Evolutionary conservation across 1,140 invertebrate species (phyloP), one percentile per base, ranked within the genome.

Genomic region (Diorhabda sublineata): DNA sequence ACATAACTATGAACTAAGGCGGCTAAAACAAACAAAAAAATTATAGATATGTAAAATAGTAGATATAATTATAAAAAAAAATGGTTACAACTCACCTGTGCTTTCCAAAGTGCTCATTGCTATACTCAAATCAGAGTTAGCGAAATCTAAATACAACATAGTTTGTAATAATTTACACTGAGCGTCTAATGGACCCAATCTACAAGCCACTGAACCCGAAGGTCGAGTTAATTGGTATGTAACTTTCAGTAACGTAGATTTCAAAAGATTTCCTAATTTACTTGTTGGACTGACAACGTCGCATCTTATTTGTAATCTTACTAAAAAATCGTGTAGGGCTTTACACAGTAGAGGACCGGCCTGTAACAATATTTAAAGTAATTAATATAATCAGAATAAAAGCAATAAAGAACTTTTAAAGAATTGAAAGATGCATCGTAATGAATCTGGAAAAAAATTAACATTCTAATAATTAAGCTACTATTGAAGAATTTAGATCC

Each of bases 131-230:
- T 93, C 89, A 2, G 88, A 86, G 69, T 88, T 87, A 9, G 84
- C 82, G 76, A 90, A 92, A 70, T 90, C 86, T 57, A 91, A 81
- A 77, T 87, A 85, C 1, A 90, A 77, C 44, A 92, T 78, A 42
- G 88, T 86, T 9, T 88, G 88, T 56, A 93, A 82, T 58, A 94
- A 82, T 74, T 89, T 88, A 76, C 87, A 90, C 77, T 94, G 92
- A 2, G 90, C 92, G 84, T 95, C 93, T 5, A 94, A 81, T 9
- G 92, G 92, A n/a, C 92, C 92, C 70, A 88, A 85, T 67, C 87
- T 85, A 43, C 85, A 84, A 42, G 87, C 85, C 26, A 94, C 86
- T 4, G 91, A 87, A 42, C 92, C 92, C 7, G 87, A 84, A 4
- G 88, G 87, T 75, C 88, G 86, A 2, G 90, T 83, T n/a, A 94